phyloP scores from a whole-genome alignment of 2,888 invertebrate genomes.

The Amphipyra tragopoginis region DNA sequence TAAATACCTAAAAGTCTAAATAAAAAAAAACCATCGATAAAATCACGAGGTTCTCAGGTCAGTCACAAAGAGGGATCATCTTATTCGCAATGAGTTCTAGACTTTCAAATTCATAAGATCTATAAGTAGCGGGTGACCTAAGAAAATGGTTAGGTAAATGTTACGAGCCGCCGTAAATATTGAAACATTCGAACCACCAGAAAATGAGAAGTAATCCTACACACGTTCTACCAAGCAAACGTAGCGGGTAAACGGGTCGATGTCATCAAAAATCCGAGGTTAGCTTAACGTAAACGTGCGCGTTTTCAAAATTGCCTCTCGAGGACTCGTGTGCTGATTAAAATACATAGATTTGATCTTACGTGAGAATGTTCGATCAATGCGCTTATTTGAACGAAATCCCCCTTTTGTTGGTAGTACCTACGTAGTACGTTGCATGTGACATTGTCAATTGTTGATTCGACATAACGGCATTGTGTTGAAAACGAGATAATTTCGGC shows the following conservation, averaged over 20 bases:
- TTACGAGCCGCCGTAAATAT: conserved; percentile 33
- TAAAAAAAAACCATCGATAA: no score
- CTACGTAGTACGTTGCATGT: conserved; percentile 56
- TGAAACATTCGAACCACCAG: conserved; percentile 40
- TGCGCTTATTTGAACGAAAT: conserved; percentile 54
- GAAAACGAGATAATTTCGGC: conserved; percentile 72
- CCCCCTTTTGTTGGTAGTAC: conserved; percentile 39
- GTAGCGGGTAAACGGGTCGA: conserved; percentile 48
- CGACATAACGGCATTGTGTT: conserved; percentile 68
- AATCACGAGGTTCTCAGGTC: no score
- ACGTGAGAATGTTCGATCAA: conserved; percentile 54
- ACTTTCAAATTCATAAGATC: neutral
- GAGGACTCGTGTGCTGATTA: conserved; percentile 75
- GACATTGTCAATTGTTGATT: conserved; percentile 72
- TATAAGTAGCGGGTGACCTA: conserved; percentile 1
- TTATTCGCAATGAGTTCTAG: neutral
- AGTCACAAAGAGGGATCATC: no score
- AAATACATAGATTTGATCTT: conserved; percentile 75
- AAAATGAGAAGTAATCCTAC: conserved; percentile 53
- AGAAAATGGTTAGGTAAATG: conserved; percentile 6
- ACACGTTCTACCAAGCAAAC: conserved; percentile 51
- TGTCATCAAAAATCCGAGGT: conserved; percentile 56
- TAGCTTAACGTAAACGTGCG: conserved; percentile 62
- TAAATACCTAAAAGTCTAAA: no score
- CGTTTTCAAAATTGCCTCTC: conserved; percentile 65